Conservation (phyloP, 2,888 invertebrate species). For the Drosophila antonietae region DNA sequence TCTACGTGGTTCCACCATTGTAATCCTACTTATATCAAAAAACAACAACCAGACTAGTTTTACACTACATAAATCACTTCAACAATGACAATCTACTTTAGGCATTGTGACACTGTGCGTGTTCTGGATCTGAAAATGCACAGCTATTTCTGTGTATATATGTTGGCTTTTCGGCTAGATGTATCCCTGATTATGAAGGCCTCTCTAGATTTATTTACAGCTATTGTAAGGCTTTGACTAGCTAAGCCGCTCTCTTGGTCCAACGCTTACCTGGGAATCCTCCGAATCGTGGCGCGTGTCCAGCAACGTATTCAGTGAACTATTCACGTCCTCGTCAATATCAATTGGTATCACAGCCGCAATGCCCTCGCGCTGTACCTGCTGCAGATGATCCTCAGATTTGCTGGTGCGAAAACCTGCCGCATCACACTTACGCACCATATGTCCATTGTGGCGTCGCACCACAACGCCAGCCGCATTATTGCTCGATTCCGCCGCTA, state of each 20-base stretch:
- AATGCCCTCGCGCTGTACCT: conserved; percentile 86
- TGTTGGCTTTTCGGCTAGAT: conserved; percentile 4
- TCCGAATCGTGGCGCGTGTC: conserved; percentile 89
- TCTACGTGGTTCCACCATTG: conserved; percentile 37
- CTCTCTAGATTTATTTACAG: conserved; percentile 5
- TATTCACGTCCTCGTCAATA: conserved; percentile 96
- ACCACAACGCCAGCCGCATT: conserved; percentile 85
- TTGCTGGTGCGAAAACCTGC: conserved; percentile 94
- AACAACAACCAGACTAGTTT: conserved; percentile 22
- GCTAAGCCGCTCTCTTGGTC: not conserved
- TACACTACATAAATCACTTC: conserved; percentile 8
- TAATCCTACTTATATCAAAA: conserved; percentile 13
- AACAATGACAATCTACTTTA: conserved; percentile 15
- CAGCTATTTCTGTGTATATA: conserved; percentile 10
- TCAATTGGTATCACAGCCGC: conserved; percentile 94
- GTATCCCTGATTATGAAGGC: not conserved
- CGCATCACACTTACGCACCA: conserved; percentile 85
- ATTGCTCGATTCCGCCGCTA: conserved; percentile 83
- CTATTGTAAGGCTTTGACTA: not conserved
- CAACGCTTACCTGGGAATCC: conserved; percentile 83
- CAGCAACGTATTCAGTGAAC: conserved; percentile 95
- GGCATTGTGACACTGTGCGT: conserved; percentile 36
- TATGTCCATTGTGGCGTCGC: conserved; percentile 85
- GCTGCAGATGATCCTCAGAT: conserved; percentile 96
- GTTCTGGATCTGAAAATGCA: conserved; percentile 18